phyloP scores from a whole-genome alignment of 1,140 invertebrate genomes.

The Drosophila setifemur region DNA sequence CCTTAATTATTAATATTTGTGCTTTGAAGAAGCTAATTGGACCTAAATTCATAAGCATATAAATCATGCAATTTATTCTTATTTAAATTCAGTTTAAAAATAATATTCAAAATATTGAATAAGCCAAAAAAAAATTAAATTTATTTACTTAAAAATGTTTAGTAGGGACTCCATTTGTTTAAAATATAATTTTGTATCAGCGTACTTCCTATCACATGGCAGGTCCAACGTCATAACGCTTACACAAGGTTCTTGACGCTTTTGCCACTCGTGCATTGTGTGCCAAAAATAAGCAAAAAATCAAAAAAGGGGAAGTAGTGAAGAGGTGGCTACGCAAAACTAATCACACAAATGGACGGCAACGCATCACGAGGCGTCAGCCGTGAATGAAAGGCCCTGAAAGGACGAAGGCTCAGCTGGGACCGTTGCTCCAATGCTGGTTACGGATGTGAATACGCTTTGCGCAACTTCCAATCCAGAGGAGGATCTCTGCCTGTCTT shows the following conservation, averaged over 20 bases:
- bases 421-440: conserved; percentile 7
- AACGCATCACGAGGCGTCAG: conserved; percentile 32
- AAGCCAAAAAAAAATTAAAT: no score
- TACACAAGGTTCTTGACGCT: conserved; percentile 61
- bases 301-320: background rate
- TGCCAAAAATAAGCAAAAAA: conserved; percentile 44
- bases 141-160: no score
- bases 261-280: conserved; percentile 47
- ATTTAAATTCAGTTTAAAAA: no score
- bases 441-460: conserved; percentile 42
- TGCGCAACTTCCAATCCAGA: conserved; percentile 19
- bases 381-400: no score
- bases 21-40: no score
- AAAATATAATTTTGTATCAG: no score
- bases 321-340: conserved; percentile 29
- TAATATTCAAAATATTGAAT: no score
- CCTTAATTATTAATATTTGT: no score
- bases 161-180: no score
- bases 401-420: conserved; percentile 51
- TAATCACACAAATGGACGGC: conserved; percentile 76
- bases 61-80: no score
- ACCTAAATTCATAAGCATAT: no score
- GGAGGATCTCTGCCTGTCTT: conserved; percentile 15
- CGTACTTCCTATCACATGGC: no score
- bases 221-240: conserved; percentile 29